Evolutionary conservation across 2,888 invertebrate genomes (phyloP).

Genomic region (Xanthorhoe designata): DNA sequence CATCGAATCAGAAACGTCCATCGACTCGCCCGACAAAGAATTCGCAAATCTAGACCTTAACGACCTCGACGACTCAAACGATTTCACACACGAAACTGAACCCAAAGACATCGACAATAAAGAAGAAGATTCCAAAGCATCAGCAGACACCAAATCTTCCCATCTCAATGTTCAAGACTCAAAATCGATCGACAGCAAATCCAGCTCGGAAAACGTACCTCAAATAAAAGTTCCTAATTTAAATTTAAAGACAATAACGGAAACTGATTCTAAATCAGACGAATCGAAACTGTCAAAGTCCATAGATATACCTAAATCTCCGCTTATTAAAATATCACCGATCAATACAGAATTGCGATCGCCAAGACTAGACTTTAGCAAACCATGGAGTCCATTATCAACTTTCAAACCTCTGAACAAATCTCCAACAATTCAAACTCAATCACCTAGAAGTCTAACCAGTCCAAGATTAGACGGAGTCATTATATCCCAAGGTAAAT

Average conservation of each 20-base stretch:
- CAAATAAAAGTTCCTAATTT: slow-evolving; percentile 76
- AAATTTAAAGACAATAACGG: slow-evolving; percentile 67
- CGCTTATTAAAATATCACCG: slow-evolving; percentile 68
- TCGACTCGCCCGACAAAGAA: slow-evolving; percentile 80
- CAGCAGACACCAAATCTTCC: slow-evolving; percentile 26
- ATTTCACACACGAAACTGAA: slow-evolving; percentile 56
- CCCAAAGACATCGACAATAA: slow-evolving; percentile 53
- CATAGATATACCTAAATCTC: slow-evolving; percentile 58
- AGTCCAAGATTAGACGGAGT: slow-evolving; percentile 78
- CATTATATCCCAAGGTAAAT: slow-evolving; percentile 78
- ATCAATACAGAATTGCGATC: slow-evolving; percentile 43
- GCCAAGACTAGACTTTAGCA: slow-evolving; percentile 60
- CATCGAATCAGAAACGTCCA: slow-evolving; percentile 82
- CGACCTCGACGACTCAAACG: slow-evolving; percentile 71
- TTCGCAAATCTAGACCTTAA: slow-evolving; percentile 77
- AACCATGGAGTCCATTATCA: slow-evolving; percentile 72
- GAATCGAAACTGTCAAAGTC: slow-evolving; percentile 52
- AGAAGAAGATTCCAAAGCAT: slow-evolving; percentile 31
- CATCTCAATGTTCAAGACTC: slow-evolving; percentile 59
- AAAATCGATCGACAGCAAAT: slow-evolving; percentile 60
- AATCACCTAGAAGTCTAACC: slow-evolving; percentile 67
- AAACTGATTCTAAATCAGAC: slow-evolving; percentile 70
- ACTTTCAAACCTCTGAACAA: slow-evolving; percentile 71
- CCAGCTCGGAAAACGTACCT: slow-evolving; percentile 61
- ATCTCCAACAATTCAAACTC: slow-evolving; percentile 65